Evolutionary conservation across 1,140 invertebrate species (phyloP).

Genomic region (Drosophila punjabiensis): DNA sequence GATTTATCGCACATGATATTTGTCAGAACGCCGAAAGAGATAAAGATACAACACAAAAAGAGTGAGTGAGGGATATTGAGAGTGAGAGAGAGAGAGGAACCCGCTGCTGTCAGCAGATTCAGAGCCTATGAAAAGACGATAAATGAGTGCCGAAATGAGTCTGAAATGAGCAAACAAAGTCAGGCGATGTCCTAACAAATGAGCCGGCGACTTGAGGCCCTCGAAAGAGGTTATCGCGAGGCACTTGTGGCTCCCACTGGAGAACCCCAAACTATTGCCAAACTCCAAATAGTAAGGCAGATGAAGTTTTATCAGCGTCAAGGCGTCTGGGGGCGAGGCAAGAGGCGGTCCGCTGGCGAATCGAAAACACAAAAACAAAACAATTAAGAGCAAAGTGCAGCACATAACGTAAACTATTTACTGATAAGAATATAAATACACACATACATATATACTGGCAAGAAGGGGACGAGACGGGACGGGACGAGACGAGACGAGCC

Average conservation of each 20-base stretch:
- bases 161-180: slow-evolving; percentile 61
- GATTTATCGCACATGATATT: slow-evolving; percentile 75
- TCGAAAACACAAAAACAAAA: slow-evolving; percentile 52
- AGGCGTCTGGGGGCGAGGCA: slow-evolving; percentile 29
- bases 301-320: slow-evolving; percentile 50
- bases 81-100: slow-evolving; percentile 21
- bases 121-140: slow-evolving; percentile 54
- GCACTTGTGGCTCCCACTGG: slow-evolving; percentile 47
- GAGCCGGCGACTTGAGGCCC: slow-evolving; percentile 11
- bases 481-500: background rate
- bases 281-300: background rate
- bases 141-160: slow-evolving; percentile 59
- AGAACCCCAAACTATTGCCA: slow-evolving; percentile 1
- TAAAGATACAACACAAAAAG: slow-evolving; percentile 47
- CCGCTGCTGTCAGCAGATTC: slow-evolving; percentile 66
- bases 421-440: slow-evolving; percentile 67
- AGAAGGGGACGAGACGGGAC: background rate
- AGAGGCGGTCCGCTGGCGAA: slow-evolving; percentile 1
- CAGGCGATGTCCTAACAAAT: slow-evolving; percentile 49
- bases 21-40: slow-evolving; percentile 62
- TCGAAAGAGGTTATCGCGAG: slow-evolving; percentile 26
- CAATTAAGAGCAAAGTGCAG: slow-evolving; percentile 58
- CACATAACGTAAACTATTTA: slow-evolving; percentile 75
- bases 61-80: slow-evolving; percentile 22
- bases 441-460: slow-evolving; percentile 3